These are phyloP conservation scores for Brienomyrus brachyistius DNA, from an alignment of 2,113 vertebrate species.

Conservation along the genomic window DNA sequence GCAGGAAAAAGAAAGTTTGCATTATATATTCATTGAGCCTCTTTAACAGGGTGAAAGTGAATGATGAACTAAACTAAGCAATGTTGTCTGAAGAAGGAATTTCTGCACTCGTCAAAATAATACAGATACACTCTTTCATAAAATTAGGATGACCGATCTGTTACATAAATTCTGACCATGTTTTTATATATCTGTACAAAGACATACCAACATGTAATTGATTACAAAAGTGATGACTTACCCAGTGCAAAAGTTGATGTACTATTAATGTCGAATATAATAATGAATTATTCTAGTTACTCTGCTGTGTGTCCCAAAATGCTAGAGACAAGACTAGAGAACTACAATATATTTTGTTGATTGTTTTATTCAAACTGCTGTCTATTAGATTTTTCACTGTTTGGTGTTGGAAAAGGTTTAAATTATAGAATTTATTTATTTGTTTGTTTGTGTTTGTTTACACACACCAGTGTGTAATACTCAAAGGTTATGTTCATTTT, in stretches of 20 bases:
- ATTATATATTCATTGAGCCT: slow-evolving; percentile 57
- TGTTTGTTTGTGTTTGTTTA: background rate
- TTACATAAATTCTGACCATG: background rate
- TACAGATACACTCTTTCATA: background rate
- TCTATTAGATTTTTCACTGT: background rate
- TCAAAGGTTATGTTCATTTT: background rate
- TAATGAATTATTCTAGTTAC: background rate
- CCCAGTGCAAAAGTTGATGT: background rate
- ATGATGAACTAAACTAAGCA: slow-evolving; percentile 55
- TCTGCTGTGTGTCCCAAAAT: background rate
- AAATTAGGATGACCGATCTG: background rate
- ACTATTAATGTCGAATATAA: background rate
- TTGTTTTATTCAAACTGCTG: background rate
- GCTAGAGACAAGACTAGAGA: background rate
- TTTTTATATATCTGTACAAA: background rate
- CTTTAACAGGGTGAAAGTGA: slow-evolving; percentile 62
- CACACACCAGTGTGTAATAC: background rate
- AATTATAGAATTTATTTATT: background rate
- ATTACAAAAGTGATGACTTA: background rate
- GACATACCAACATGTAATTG: background rate
- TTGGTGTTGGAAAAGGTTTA: background rate
- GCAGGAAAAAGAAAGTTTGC: slow-evolving; percentile 45
- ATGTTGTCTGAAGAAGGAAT: slow-evolving; percentile 50
- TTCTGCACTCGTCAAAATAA: slow-evolving; percentile 46
- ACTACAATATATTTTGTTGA: background rate